Conservation (phyloP, 2,797 vertebrate species). For the Arvicola amphibius region DNA sequence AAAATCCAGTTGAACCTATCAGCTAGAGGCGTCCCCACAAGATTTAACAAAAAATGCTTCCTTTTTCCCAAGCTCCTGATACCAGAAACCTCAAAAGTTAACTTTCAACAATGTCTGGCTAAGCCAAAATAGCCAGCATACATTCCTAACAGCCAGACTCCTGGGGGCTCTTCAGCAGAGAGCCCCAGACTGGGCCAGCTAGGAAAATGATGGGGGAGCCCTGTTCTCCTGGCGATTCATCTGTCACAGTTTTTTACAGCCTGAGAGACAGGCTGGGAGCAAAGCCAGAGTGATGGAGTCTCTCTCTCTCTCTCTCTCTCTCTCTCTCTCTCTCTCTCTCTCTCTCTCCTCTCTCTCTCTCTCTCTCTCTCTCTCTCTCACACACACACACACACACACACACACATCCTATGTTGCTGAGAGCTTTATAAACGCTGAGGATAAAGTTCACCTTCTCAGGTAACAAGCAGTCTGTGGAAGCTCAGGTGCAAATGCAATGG, state of each 20-base stretch:
- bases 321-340: too few species aligned
- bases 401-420: not conserved
- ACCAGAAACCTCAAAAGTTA: not conserved
- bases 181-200: too few species aligned
- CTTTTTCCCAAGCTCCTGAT: not conserved
- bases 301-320: too few species aligned
- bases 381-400: too few species aligned
- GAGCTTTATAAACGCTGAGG: not conserved
- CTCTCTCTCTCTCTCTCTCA: too few species aligned
- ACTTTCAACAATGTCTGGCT: not conserved
- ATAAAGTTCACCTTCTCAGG: not conserved
- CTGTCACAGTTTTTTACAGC: not conserved
- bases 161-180: not conserved
- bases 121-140: not conserved
- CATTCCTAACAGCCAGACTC: too few species aligned
- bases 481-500: slow-evolving; percentile 56
- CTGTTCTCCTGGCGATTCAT: accelerated
- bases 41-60: not conserved
- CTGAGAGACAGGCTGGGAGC: not conserved
- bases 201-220: accelerated
- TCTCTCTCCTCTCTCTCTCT: too few species aligned
- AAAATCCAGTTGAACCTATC: not conserved
- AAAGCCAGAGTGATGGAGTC: not conserved
- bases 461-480: slow-evolving; percentile 29
- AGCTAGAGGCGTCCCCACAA: not conserved